Base-by-base conservation (phyloP, 2,888 invertebrate genomes). In the Macaria notata region DNA sequence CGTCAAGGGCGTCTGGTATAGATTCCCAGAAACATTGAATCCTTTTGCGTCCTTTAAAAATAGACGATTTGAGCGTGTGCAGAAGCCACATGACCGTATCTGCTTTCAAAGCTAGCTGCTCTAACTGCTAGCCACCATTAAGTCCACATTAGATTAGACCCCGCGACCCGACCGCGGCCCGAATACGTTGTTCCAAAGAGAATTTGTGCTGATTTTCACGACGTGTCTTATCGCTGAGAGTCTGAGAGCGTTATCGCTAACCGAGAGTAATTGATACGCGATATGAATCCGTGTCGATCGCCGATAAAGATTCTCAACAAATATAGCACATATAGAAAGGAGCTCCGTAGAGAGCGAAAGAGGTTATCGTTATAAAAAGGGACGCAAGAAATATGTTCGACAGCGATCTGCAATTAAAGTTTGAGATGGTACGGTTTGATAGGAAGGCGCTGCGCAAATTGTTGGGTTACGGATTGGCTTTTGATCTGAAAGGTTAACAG, bases 221-320 rank as follows among this genome's bases (percentile, higher is more conserved):
- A 64, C 83, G 82, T 84, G 84, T 73, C 76, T 86, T 88, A 88
- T 88, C 88, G 80, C 67, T 62, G 63, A 62, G 65, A 72, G 68
- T 64, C 65, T 66, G 62, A n/a, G 56, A 62, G 65, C 64, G 68
- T 79, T 75, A 75, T 75, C 78, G 75, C 79, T 77, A 73, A 66
- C 62, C 54, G 66, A 79, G 75, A 79, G 80, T 75, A 78, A 79
- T 79, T 76, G 77, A 78, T 77, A 75, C 65, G 63, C 62, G 74
- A 78, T 79, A 78, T 59, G 65, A 66, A 80, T 76, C 75, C 66
- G 66, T 65, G 64, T 62, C 65, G 69, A 70, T 70, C 70, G 70
- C 65, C 70, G 73, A 76, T 72, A 73, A 68, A 65, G 66, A 58
- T 60, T 50, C 55, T 52, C 59, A 54, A 60, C 56, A 49, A 56